Evolutionary conservation across 1,140 invertebrate genomes (phyloP).

Genomic region (Atta cephalotes): DNA sequence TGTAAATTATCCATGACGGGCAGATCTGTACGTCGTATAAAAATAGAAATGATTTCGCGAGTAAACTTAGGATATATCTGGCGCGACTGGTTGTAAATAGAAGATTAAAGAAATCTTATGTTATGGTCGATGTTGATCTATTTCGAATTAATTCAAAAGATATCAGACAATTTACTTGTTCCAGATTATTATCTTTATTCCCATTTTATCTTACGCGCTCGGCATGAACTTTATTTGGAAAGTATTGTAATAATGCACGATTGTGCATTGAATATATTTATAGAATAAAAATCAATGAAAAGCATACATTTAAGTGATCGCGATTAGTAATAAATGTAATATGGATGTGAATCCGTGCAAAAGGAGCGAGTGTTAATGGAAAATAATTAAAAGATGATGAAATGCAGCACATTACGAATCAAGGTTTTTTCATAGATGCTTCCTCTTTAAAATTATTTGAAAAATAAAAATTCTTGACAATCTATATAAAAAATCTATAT

Average conservation of each 20-base stretch:
- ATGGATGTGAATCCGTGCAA: slow-evolving; percentile 8
- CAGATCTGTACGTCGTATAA: slow-evolving; percentile 28
- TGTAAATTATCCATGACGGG: slow-evolving; percentile 38
- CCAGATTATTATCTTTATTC: background rate
- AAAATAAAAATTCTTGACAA: background rate
- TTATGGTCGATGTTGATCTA: slow-evolving; percentile 29
- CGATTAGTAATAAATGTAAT: slow-evolving; percentile 21
- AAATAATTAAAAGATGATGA: slow-evolving; percentile 23
- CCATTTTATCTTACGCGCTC: background rate
- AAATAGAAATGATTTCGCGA: slow-evolving; percentile 65
- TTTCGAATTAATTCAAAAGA: background rate
- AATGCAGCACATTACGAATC: slow-evolving; percentile 15
- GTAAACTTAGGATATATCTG: slow-evolving; percentile 14
- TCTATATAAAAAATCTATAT: background rate
- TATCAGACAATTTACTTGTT: background rate
- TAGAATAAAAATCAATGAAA: background rate
- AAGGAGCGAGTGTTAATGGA: slow-evolving; percentile 15
- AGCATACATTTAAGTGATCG: slow-evolving; percentile 1
- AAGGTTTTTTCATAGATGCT: slow-evolving; percentile 4
- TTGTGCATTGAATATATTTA: background rate
- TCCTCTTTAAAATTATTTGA: slow-evolving; percentile 25
- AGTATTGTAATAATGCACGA: background rate
- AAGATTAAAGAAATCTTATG: slow-evolving; percentile 44
- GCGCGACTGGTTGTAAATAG: slow-evolving; percentile 2
- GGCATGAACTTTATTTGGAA: background rate